Evolutionary conservation across 2,113 vertebrate genomes (phyloP).

Genomic region (Murina feae): DNA sequence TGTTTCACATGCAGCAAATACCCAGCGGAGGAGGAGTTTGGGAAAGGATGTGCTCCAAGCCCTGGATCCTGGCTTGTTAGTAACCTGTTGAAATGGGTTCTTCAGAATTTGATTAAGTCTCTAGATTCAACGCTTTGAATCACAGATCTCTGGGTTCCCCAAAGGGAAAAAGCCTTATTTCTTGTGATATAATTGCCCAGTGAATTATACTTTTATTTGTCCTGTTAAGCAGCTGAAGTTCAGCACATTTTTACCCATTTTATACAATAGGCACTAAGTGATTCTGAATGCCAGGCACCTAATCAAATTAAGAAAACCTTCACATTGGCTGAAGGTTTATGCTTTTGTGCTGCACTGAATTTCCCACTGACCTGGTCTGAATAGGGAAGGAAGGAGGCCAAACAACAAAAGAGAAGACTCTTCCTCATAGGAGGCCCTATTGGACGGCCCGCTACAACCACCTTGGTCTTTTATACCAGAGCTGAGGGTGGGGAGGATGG

Average conservation of each 20-base stretch:
- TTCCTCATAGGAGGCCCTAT: background rate
- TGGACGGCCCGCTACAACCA: background rate
- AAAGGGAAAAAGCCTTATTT: background rate
- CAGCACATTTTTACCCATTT: conserved; percentile 60
- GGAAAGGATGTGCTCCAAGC: background rate
- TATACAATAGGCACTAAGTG: conserved; percentile 1
- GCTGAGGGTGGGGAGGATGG: background rate
- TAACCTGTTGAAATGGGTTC: background rate
- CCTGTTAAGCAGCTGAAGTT: conserved; percentile 47
- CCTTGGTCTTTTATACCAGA: background rate
- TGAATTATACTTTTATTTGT: conserved; percentile 57
- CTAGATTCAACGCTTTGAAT: background rate
- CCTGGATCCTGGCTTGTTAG: background rate
- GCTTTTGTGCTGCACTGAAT: background rate
- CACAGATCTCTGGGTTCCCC: background rate
- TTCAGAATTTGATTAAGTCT: background rate
- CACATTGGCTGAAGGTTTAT: background rate
- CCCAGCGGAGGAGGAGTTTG: background rate
- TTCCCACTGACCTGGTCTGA: conserved; percentile 22
- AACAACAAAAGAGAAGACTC: background rate
- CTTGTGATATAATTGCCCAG: conserved; percentile 16
- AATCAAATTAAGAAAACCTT: conserved; percentile 43
- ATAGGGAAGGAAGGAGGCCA: background rate
- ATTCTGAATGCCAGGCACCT: conserved; percentile 53
- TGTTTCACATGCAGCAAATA: conserved; percentile 38